Evolutionary conservation across 2,888 invertebrate genomes (phyloP).

Genomic region (Pollenia labialis): DNA sequence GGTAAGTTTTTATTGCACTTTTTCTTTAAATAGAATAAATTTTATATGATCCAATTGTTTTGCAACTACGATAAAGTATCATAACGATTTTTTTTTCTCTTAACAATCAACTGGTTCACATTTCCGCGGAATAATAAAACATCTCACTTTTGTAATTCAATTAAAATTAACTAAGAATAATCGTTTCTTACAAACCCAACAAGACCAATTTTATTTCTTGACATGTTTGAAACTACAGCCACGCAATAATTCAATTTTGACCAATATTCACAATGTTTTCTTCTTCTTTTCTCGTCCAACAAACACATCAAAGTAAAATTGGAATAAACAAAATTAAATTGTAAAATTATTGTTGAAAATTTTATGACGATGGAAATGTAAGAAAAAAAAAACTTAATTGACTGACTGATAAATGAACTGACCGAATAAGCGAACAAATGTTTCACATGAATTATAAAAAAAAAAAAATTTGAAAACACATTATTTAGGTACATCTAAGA

Average conservation of each 20-base stretch:
- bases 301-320: conserved; percentile 54
- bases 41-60: background rate
- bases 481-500: conserved; percentile 57
- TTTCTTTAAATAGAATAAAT: background rate
- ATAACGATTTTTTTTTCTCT: background rate
- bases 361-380: conserved; percentile 31
- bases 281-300: conserved; percentile 20
- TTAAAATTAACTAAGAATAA: conserved; percentile 49
- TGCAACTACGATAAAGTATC: background rate
- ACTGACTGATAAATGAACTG: conserved; percentile 66
- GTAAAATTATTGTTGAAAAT: conserved; percentile 64
- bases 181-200: conserved; percentile 41
- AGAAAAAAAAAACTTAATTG: conserved; percentile 59
- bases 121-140: conserved; percentile 35
- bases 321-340: conserved; percentile 69
- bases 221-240: conserved; percentile 37
- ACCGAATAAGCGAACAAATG: conserved; percentile 62
- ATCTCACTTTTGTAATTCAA: conserved; percentile 58
- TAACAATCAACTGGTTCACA: background rate
- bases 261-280: conserved; percentile 52
- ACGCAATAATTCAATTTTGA: conserved; percentile 73
- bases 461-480: conserved; percentile 50
- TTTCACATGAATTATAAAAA: conserved; percentile 51
- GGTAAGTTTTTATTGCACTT: background rate
- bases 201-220: conserved; percentile 45